phyloP scores from a whole-genome alignment of 2,888 invertebrate species.

The Lissonota sp. region DNA sequence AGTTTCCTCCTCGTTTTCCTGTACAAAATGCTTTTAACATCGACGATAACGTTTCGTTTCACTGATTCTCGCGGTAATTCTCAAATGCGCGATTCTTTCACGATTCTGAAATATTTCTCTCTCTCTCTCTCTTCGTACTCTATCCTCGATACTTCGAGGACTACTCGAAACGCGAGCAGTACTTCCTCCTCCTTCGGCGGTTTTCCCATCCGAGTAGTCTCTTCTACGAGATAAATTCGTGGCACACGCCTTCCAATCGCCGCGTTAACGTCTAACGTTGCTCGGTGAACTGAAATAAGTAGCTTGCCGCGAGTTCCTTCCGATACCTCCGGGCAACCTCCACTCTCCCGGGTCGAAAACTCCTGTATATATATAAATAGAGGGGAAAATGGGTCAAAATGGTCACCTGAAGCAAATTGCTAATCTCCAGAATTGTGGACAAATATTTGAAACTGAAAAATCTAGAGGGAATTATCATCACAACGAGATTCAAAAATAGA shows the following conservation, averaged over 20 bases:
- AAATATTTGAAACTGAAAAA: too few species aligned
- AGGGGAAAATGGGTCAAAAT: too few species aligned
- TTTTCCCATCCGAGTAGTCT: conserved; percentile 20
- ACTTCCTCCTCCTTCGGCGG: conserved; percentile 38
- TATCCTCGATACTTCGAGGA: conserved; percentile 27
- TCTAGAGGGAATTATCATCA: too few species aligned
- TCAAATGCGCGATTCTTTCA: conserved; percentile 51
- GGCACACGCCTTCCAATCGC: conserved; percentile 38
- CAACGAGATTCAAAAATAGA: too few species aligned
- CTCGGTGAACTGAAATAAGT: conserved; percentile 60
- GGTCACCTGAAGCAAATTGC: too few species aligned
- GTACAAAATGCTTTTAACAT: conserved; percentile 43
- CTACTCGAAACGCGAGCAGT: conserved; percentile 25
- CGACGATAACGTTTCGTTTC: conserved; percentile 31
- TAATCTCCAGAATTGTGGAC: too few species aligned
- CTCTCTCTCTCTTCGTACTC: conserved; percentile 37
- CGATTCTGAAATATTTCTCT: conserved; percentile 1
- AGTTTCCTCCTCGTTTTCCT: not conserved
- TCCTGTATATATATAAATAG: too few species aligned
- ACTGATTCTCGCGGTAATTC: conserved; percentile 31
- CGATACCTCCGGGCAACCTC: not conserved
- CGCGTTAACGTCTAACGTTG: conserved; percentile 35
- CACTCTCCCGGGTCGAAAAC: too few species aligned
- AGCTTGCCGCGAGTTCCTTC: conserved; percentile 50
- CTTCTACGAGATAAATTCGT: conserved; percentile 30